Evolutionary conservation across 2,888 invertebrate species (phyloP).

Genomic region (Drosophila melanocephala): DNA sequence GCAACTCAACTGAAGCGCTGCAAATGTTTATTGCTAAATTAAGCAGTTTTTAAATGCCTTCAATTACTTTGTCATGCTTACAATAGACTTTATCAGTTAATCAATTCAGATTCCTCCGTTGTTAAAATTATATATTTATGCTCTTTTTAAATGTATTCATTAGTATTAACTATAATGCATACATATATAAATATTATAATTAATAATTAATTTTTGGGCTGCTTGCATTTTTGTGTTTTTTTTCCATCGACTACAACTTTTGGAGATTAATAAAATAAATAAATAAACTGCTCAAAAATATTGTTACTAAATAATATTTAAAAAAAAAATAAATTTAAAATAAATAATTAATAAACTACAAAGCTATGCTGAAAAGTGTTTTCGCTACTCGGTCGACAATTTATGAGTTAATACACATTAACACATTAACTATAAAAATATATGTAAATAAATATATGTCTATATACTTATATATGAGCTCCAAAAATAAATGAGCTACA

Average conservation of each 20-base stretch:
- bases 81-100: neutral
- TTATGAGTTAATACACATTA: conserved; percentile 24
- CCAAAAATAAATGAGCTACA: conserved; percentile 77
- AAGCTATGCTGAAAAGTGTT: neutral
- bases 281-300: neutral
- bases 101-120: neutral
- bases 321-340: neutral
- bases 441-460: conserved; percentile 14
- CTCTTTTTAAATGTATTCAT: neutral
- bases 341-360: neutral
- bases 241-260: neutral
- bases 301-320: neutral
- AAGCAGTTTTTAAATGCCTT: neutral
- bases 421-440: conserved; percentile 20
- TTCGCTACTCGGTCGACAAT: conserved; percentile 3
- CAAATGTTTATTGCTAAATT: conserved; percentile 14
- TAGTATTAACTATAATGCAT: neutral
- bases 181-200: neutral
- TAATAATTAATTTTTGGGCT: neutral
- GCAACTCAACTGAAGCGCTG: conserved; percentile 52
- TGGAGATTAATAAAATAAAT: neutral
- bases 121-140: neutral
- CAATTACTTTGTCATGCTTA: neutral
- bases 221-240: neutral
- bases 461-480: conserved; percentile 42